Percentiles rank a stretch among this genome's conserved stretches.
Evolutionary conservation across 2,888 invertebrate species (phyloP).

Genomic region (Chirona hameri): DNA sequence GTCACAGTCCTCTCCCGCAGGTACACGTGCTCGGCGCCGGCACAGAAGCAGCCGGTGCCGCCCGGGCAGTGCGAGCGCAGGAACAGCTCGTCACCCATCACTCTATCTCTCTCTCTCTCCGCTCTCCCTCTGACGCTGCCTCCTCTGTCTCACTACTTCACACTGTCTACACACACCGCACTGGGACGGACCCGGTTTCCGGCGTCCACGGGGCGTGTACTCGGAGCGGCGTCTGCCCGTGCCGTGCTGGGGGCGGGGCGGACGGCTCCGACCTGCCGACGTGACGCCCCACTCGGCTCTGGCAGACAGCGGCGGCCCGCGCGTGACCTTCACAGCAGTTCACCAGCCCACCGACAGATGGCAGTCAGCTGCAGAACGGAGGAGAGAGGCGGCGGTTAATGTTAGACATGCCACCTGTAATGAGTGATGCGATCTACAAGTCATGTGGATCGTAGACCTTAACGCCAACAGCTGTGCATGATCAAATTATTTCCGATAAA

Average conservation of each 20-base stretch:
- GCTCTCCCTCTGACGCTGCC: neutral
- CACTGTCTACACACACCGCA: neutral
- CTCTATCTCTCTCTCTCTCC: too few relatives aligned
- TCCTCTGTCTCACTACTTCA: neutral
- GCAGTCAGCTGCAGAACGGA: too few relatives aligned
- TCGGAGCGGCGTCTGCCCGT: too few relatives aligned
- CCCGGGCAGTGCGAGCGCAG: conserved; percentile 10
- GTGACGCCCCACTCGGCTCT: neutral
- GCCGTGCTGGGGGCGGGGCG: neutral
- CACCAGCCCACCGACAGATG: too few relatives aligned
- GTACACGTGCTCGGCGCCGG: conserved; percentile 4
- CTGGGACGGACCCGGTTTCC: neutral
- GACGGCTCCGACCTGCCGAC: neutral
- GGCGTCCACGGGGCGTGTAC: neutral
- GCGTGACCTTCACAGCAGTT: too few relatives aligned
- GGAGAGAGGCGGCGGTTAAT: too few relatives aligned
- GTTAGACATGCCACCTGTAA: too few relatives aligned
- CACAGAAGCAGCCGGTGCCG: neutral
- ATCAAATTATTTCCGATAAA: too few relatives aligned
- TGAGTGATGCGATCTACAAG: too few relatives aligned
- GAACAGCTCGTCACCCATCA: neutral
- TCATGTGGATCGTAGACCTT: too few relatives aligned
- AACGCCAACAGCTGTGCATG: too few relatives aligned
- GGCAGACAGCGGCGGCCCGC: neutral
- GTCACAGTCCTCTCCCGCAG: neutral